phyloP scores from a whole-genome alignment of 2,797 vertebrate species.

The Parauchenoglanis ngamensis region DNA sequence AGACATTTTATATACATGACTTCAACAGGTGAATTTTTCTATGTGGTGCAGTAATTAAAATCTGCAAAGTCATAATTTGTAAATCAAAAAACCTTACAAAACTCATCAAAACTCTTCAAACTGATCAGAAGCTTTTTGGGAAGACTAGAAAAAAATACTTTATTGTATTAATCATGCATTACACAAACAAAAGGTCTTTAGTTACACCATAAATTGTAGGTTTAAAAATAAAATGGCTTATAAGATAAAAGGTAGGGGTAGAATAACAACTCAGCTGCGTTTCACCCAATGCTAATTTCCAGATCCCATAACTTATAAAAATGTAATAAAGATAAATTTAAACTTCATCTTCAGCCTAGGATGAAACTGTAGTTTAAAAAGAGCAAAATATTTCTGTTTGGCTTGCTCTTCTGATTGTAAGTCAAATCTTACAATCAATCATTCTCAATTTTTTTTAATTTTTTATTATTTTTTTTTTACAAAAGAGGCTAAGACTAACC shows the following conservation, averaged over 20 bases:
- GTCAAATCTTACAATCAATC: conserved; percentile 79
- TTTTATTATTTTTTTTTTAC: too few species aligned
- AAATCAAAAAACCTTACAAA: conserved; percentile 92
- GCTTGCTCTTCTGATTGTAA: conserved; percentile 48
- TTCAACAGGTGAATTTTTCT: conserved; percentile 91
- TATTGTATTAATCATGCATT: conserved; percentile 98
- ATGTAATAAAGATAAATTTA: conserved; percentile 65
- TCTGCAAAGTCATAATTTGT: conserved; percentile 90
- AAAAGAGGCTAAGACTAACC: conserved; percentile 83
- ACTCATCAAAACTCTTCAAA: conserved; percentile 94
- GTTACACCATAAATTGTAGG: conserved; percentile 87
- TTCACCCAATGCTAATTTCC: conserved; percentile 74
- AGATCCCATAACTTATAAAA: conserved; percentile 67
- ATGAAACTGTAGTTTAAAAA: conserved; percentile 69
- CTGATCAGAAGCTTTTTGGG: conserved; percentile 85
- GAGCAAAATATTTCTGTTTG: conserved; percentile 58
- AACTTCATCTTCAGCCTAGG: conserved; percentile 65
- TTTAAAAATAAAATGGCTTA: conserved; percentile 69
- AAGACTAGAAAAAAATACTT: conserved; percentile 99
- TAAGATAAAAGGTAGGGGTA: conserved; percentile 66
- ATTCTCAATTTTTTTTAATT: too few species aligned
- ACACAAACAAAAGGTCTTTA: conserved; percentile 88
- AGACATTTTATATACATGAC: conserved; percentile 99
- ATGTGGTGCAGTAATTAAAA: conserved; percentile 99
- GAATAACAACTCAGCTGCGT: conserved; percentile 71